Conservation (phyloP, 2,797 vertebrate species). For the Acipenser ruthenus region DNA sequence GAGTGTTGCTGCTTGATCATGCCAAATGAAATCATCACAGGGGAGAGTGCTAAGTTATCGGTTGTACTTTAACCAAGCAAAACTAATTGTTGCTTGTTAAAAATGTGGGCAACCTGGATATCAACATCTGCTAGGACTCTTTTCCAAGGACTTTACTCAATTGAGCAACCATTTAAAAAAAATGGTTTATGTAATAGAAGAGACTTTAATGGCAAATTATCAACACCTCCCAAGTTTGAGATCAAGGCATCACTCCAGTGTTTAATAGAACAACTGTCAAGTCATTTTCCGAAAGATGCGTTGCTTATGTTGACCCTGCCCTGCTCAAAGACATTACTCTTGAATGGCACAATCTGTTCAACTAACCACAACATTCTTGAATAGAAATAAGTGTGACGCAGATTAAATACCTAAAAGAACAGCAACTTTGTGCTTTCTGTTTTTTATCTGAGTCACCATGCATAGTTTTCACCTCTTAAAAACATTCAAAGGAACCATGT, state of each 20-base stretch:
- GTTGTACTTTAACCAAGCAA: too few species aligned
- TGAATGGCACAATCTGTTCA: background rate
- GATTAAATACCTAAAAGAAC: background rate
- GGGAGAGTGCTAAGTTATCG: too few species aligned
- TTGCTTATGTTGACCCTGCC: background rate
- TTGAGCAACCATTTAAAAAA: too few species aligned
- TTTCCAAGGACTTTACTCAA: too few species aligned
- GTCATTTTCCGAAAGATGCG: background rate
- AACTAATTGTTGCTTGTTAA: too few species aligned
- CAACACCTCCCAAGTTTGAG: background rate
- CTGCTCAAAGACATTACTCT: background rate
- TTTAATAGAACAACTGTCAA: background rate
- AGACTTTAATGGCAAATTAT: too few species aligned
- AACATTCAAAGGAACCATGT: conserved; percentile 3
- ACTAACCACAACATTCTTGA: conserved; percentile 3
- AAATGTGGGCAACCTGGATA: too few species aligned
- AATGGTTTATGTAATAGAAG: too few species aligned
- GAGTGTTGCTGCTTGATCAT: too few species aligned
- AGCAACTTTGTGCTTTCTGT: background rate
- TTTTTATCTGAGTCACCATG: conserved; percentile 1
- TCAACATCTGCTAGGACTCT: too few species aligned
- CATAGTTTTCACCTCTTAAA: background rate
- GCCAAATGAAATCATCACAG: too few species aligned
- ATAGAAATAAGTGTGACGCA: background rate
- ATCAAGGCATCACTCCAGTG: background rate